Percentiles rank a stretch among this genome's conserved stretches.
These are phyloP conservation scores for Synanthedon myopaeformis DNA, from an alignment of 2,888 invertebrate species.

Conservation along the genomic window DNA sequence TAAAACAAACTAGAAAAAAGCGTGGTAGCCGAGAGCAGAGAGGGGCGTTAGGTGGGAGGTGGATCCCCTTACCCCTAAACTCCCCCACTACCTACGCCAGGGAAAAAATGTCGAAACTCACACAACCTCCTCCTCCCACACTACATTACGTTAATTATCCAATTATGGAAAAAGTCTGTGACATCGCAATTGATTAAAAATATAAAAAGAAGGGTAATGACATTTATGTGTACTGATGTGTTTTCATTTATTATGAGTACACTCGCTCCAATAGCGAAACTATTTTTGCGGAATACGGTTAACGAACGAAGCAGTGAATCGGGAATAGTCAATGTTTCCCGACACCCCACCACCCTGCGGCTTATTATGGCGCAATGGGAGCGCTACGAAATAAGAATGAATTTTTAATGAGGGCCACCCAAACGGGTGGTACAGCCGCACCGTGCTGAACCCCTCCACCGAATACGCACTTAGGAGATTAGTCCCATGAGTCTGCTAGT, in stretches of 20 bases:
- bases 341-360: slow-evolving; percentile 33
- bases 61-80: slow-evolving; percentile 12
- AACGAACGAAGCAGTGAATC: slow-evolving; percentile 24
- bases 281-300: background rate
- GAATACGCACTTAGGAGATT: slow-evolving; percentile 67
- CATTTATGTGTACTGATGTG: background rate
- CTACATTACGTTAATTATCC: slow-evolving; percentile 66
- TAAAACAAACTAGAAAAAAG: background rate
- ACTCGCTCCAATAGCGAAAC: too few species aligned
- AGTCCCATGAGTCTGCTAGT: slow-evolving; percentile 55
- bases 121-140: slow-evolving; percentile 28
- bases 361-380: slow-evolving; percentile 49
- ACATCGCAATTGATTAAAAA: background rate
- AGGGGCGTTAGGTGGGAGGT: slow-evolving; percentile 23
- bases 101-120: slow-evolving; percentile 53
- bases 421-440: slow-evolving; percentile 10
- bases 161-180: slow-evolving; percentile 40
- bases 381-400: slow-evolving; percentile 66
- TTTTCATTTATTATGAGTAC: too few species aligned
- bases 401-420: slow-evolving; percentile 61
- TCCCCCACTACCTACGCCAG: slow-evolving; percentile 23
- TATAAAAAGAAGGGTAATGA: slow-evolving; percentile 3
- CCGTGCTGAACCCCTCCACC: slow-evolving; percentile 18
- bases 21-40: slow-evolving; percentile 34
- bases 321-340: slow-evolving; percentile 5